These are phyloP conservation scores for Athrips mouffetella DNA, from an alignment of 2,888 invertebrate genomes.

Conservation along the genomic window DNA sequence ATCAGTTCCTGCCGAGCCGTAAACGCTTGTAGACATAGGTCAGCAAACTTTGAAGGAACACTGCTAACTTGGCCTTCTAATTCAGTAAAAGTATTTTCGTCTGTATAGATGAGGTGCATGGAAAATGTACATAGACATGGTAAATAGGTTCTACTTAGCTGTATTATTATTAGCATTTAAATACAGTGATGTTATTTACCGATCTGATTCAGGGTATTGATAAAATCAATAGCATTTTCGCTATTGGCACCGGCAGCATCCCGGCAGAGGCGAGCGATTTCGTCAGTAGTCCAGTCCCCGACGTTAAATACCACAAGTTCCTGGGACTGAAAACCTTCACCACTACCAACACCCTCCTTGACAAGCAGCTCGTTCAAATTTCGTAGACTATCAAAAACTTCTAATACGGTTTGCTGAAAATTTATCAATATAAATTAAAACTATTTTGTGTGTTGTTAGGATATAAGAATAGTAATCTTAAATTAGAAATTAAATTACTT, in stretches of 20 bases:
- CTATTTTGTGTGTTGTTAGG: too few species aligned
- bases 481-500: too few species aligned
- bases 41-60: conserved; percentile 57
- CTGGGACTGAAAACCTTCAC: conserved; percentile 42
- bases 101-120: conserved; percentile 36
- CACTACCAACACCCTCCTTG: conserved; percentile 47
- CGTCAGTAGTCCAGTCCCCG: conserved; percentile 63
- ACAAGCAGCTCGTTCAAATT: conserved; percentile 51
- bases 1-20: conserved; percentile 64
- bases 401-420: conserved; percentile 57
- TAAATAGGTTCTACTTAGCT: background rate
- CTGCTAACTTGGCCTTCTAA: conserved; percentile 47
- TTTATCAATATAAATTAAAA: background rate
- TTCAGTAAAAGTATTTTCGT: conserved; percentile 50
- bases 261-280: conserved; percentile 56
- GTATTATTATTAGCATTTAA: background rate
- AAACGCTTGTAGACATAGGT: conserved; percentile 63
- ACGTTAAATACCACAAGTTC: conserved; percentile 65
- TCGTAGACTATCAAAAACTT: conserved; percentile 53
- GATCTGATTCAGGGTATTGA: conserved; percentile 42
- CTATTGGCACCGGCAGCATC: conserved; percentile 41
- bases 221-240: conserved; percentile 46
- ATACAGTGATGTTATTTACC: conserved; percentile 35
- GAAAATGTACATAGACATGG: conserved; percentile 2
- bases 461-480: too few species aligned